Base-by-base conservation (phyloP, 2,113 vertebrate genomes). In the Corythaixoides concolor region DNA sequence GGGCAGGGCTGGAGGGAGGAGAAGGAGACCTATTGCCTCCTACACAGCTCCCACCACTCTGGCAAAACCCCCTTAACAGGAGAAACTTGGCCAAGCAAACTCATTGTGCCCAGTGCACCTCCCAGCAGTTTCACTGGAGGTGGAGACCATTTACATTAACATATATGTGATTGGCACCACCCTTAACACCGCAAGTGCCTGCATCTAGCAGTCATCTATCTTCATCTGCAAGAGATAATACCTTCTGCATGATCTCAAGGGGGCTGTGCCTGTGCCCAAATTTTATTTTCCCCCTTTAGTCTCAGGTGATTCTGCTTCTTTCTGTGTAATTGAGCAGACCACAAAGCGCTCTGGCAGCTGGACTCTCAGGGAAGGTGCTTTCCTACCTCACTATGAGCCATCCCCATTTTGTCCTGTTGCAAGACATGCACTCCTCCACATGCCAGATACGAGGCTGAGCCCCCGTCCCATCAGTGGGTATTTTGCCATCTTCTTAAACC, bases 341-440 rank as follows among this genome's bases (percentile, higher is more conserved):
- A 43, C 3, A 1, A 24, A 19, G 8, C n/a, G 58, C 17, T 59
- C 62, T 67, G 62, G 12, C 0, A 1, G 13, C 37, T 1, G 3
- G 15, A 20, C 5, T 88, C 16, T 45, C 43, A 24, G 27, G 35
- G 30, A 73, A 32, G 10, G 5, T 30, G 13, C 33, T 76, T 49
- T 69, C 35, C 45, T 43, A 9, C 10, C 4, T 2, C 12, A 4
- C 43, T 30, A 2, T 5, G 7, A 69, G 18, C 43, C 37, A 30
- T 23, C 3, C 18, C 23, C 15, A 9, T 37, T 79, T 72, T 6
- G 1, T 50, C 17, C 19, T 53, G 15, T 23, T 22, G 37, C 47
- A 50, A 28, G 18, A 23, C 23, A 32, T 3, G 0, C n/a, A 27
- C 24, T 67, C 11, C 47, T 55, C 11, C 8, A 12, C 17, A 3